Percentiles rank a stretch among this genome's conserved stretches.
Evolutionary conservation across 2,888 invertebrate genomes (phyloP).

Genomic region (Smittia aterrima): DNA sequence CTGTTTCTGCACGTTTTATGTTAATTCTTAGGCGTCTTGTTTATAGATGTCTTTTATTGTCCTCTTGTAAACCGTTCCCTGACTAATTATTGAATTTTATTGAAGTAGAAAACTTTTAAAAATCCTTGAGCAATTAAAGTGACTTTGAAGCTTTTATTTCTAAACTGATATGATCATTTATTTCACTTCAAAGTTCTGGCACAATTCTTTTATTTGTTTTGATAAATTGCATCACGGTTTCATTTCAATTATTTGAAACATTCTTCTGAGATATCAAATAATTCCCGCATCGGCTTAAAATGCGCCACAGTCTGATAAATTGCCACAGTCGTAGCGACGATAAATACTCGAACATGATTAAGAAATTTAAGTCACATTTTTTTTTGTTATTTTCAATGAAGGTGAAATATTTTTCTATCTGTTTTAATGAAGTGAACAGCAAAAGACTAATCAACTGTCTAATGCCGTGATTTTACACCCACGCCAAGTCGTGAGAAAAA

Average conservation of each 20-base stretch:
- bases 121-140: conserved; percentile 28
- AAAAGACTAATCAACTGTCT: background rate
- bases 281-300: background rate
- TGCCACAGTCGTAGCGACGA: background rate
- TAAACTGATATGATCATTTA: conserved; percentile 13
- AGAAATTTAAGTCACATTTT: conserved; percentile 21
- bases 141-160: background rate
- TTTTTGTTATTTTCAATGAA: background rate
- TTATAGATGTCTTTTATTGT: background rate
- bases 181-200: conserved; percentile 1
- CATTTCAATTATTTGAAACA: conserved; percentile 15
- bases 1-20: conserved; percentile 23
- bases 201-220: background rate
- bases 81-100: conserved; percentile 4
- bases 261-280: background rate
- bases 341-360: conserved; percentile 27
- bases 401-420: background rate
- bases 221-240: conserved; percentile 17
- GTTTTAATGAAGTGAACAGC: conserved; percentile 15
- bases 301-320: conserved; percentile 10
- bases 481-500: conserved; percentile 7
- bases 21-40: conserved; percentile 27
- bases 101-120: conserved; percentile 18
- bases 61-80: background rate
- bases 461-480: conserved; percentile 14